Evolutionary conservation across 2,797 vertebrate species (phyloP), one percentile per base, ranked within the genome.

Genomic region (Eleutherodactylus coqui): DNA sequence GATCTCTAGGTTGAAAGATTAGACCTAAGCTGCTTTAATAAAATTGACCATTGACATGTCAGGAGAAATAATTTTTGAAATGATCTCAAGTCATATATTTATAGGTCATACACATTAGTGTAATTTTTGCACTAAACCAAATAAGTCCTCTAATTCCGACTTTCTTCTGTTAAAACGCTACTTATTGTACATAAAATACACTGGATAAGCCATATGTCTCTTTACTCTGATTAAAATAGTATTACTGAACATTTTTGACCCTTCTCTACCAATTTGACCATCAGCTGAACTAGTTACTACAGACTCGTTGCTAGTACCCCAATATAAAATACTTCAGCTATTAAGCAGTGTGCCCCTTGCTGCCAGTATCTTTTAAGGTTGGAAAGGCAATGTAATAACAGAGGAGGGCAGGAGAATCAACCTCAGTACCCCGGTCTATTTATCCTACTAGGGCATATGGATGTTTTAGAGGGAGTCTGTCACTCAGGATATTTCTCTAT

Each of bases 31-130:
- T 34, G 53, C 5, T 53, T 60, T 62, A 38, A 78, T 58, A 60
- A 58, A 58, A 60, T 41, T 60, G 14, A 32, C 49, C 19, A 41
- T 60, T 79, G 51, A 60, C 34, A 21, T 55, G 77, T 60, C 19
- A 60, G 51, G 43, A 53, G 51, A 79, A 60, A 58, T 58, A 60
- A 79, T 62, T 62, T 79, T 38, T 14, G 11, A 60, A 55, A 60
- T 36, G 24, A 79, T 60, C 32, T 79, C 17, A 77, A 73, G 24
- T 16, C 38, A 14, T 27, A 73, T 27, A 43, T 73, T 73, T n/a
- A 45, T 45, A 73, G 70, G 70, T 45, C 41, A 73, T 43, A 73
- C 27, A 45, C 21, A 69, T 41, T 41, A 3, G 67, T 73, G 38
- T 45, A 43, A 73, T 73, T 73, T 45, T 70, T 45, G 27, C 0